Base-by-base conservation (phyloP, 1,140 invertebrate species). In the Monochamus saltuarius region DNA sequence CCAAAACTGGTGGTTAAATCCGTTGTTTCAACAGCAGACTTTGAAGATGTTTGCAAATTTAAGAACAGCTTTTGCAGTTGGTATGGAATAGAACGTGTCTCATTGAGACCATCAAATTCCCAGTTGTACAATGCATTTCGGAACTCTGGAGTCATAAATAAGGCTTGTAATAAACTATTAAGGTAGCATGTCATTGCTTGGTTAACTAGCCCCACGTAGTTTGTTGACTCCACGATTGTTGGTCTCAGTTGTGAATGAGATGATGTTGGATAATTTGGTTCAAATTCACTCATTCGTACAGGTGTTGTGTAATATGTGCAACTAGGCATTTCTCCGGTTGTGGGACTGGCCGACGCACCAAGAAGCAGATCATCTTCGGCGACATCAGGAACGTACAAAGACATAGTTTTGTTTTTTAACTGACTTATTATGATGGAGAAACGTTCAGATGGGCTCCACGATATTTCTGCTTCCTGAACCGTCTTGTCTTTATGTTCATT, bases 61-160 rank as follows among this genome's bases (percentile, higher is more conserved):
- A 96, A 80, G 76, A 96, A 97, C 6, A 97, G 77, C 72, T 89
- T 91, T 72, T 96, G 94, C 57, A 97, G 77, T 72, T 95, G 92
- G 80, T 85, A 94, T 1, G 91, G 91, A 67, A 94, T 95, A 67
- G 86, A 92, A 71, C 87, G 87, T 13, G 77, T 80, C 67, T 85
- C 83, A 69, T 86, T 83, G 56, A 81, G 82, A 19, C 85, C 85
- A 72, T 89, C 88, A 73, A 88, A 92, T 75, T 92, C 85, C 89
- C 92, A 94, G 66, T 88, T 88, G 73, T 95, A 95, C 7, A 96
- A 76, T 1, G 90, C 89, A 79, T 97, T 97, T 36, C 94, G 80
- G 74, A 97, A 95, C 77, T 97, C 94, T n/a, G 94, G 94, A 4
- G 93, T 96, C 91, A 97, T 96, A 70, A 85, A 96, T 1, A 97